phyloP scores from a whole-genome alignment of 2,797 vertebrate species.

The Bradypodion pumilum region DNA sequence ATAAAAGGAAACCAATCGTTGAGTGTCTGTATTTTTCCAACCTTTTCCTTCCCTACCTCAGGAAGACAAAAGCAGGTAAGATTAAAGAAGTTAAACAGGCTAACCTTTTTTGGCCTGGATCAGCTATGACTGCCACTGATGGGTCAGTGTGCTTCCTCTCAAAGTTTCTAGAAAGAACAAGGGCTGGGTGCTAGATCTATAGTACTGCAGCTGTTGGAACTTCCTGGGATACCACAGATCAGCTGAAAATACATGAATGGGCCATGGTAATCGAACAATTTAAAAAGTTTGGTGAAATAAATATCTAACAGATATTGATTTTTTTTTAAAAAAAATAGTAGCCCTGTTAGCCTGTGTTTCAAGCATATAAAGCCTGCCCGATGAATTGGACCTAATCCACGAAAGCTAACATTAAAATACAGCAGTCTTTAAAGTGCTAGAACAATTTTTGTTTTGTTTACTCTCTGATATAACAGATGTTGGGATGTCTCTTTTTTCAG shows the following conservation, averaged over 20 bases:
- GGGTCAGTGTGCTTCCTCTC: fast-evolving
- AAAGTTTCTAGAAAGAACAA: background rate
- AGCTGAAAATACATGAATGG: background rate
- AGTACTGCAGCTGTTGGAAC: background rate
- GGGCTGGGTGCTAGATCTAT: too few relatives aligned
- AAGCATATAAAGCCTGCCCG: too few relatives aligned
- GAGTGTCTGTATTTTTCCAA: background rate
- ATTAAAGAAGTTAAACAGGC: fast-evolving
- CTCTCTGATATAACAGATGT: too few relatives aligned
- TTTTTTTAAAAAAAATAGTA: too few relatives aligned
- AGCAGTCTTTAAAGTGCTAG: too few relatives aligned
- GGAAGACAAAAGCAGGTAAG: background rate
- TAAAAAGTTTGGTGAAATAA: background rate
- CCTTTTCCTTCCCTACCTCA: background rate
- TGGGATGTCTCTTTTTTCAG: background rate
- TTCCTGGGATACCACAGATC: background rate
- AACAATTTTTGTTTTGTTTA: too few relatives aligned
- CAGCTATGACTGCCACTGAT: fast-evolving
- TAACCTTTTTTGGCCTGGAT: fast-evolving
- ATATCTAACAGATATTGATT: too few relatives aligned
- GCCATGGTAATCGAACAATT: background rate
- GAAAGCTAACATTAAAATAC: too few relatives aligned
- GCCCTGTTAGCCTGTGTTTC: too few relatives aligned
- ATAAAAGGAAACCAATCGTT: background rate
- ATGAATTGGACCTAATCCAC: too few relatives aligned